Evolutionary conservation across 2,113 vertebrate genomes (phyloP), one percentile per base, ranked within the genome.

Genomic region (Pycnonotus jocosus): DNA sequence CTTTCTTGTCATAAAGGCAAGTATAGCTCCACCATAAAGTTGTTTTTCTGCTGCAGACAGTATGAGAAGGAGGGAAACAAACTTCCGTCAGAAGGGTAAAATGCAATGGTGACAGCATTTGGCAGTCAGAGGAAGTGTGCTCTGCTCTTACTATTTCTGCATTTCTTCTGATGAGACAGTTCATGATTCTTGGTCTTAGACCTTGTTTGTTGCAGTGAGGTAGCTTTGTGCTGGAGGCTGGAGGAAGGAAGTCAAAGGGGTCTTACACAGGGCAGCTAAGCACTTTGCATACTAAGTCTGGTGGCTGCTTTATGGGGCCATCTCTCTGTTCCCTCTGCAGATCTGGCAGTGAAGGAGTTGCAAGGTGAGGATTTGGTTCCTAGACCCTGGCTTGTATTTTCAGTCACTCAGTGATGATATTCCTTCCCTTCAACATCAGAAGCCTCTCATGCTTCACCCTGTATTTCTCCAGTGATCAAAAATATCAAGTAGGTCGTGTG

Each of bases 271-370:
- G 35, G 23, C 24, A 90, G 48, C 40, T 60, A 25, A 83, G 24
- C 9, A 10, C 28, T 83, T 95, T 58, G 3, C 17, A 51, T 6
- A 27, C 3, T 61, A 24, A 44, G 22, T 48, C 28, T 90, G 35
- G 76, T 77, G 56, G 12, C 28, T 93, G 64, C 44, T 90, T 95
- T 60, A 93, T 45, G 23, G 38, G 42, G 31, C 56, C 24, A 45
- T 92, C 35, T 94, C 35, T 95, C 6, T 95, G 42, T 89, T 90
- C 87, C 69, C 80, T 94, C 53, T 81, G 84, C 96, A 97, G 97
- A 97, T 93, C 79, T 97, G 82, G 69, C 94, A 0, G 61, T 97
- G 84, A 61, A 96, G 73, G 95, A 97, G 73, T 37, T 97, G 81
- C 94, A 88, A 97, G 96, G 97, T 97, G 71, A 96, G 94, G 47